Evolutionary conservation across 2,113 vertebrate species (phyloP).

Genomic region (Echinops telfairi): DNA sequence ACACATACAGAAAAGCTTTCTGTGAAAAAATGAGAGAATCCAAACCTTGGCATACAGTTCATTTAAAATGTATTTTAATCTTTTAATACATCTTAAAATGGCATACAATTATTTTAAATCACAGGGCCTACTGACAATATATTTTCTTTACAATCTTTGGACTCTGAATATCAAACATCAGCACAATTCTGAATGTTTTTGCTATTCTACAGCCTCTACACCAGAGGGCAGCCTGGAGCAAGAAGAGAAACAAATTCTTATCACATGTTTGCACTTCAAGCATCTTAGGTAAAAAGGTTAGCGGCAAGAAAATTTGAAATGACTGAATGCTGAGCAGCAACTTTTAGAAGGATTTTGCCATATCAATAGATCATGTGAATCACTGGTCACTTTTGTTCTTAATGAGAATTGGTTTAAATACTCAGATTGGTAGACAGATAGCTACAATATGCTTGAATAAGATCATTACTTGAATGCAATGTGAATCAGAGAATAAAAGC

Average conservation of each 20-base stretch:
- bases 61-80: not conserved
- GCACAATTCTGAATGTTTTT: not conserved
- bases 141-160: not conserved
- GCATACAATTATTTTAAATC: not conserved
- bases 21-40: not conserved
- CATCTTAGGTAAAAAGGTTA: not conserved
- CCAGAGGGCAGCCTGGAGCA: slow-evolving; percentile 76
- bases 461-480: not conserved
- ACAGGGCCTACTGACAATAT: not conserved
- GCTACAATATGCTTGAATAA: not conserved
- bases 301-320: not conserved
- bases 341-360: not conserved
- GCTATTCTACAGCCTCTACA: slow-evolving; percentile 36
- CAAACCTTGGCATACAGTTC: not conserved
- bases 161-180: not conserved
- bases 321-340: not conserved
- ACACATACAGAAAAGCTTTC: not conserved
- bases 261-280: not conserved
- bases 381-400: not conserved
- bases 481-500: slow-evolving; percentile 12
- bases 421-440: not conserved
- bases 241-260: slow-evolving; percentile 54
- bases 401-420: slow-evolving; percentile 28
- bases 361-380: not conserved
- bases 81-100: slow-evolving; percentile 14